Conservation (phyloP, 1,140 invertebrate species). For the Polyergus mexicanus region DNA sequence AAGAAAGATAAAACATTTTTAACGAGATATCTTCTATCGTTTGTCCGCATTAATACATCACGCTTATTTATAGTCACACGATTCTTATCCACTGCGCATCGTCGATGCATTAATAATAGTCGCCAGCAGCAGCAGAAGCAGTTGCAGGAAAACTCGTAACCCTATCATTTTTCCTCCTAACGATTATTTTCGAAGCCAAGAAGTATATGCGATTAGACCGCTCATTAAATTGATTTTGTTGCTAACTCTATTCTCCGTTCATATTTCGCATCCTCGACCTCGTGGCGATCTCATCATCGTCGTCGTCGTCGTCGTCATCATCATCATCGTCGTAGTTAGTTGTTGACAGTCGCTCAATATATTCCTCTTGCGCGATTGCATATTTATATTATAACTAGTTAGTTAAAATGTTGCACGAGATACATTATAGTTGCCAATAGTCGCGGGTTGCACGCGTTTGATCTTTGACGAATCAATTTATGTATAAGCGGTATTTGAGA, state of each 20-base stretch:
- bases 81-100: conserved; percentile 45
- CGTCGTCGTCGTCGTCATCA: not conserved
- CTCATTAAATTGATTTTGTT: conserved; percentile 63
- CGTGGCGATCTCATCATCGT: conserved; percentile 36
- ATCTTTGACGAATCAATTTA: conserved; percentile 41
- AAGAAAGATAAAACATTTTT: not conserved
- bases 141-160: conserved; percentile 39
- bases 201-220: conserved; percentile 29
- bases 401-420: conserved; percentile 34
- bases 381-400: conserved; percentile 39
- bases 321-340: not conserved
- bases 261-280: conserved; percentile 40
- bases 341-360: conserved; percentile 2
- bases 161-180: conserved; percentile 35
- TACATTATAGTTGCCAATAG: conserved; percentile 34
- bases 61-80: conserved; percentile 52
- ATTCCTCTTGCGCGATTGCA: conserved; percentile 22
- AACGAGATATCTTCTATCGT: conserved; percentile 28
- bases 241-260: conserved; percentile 52
- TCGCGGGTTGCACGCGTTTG: conserved; percentile 43
- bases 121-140: not conserved
- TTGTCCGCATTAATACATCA: conserved; percentile 42
- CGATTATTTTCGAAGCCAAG: conserved; percentile 13
- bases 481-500: conserved; percentile 39
- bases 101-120: conserved; percentile 55